Evolutionary conservation across 2,797 vertebrate species (phyloP).

Genomic region (Spondyliosoma cantharus): DNA sequence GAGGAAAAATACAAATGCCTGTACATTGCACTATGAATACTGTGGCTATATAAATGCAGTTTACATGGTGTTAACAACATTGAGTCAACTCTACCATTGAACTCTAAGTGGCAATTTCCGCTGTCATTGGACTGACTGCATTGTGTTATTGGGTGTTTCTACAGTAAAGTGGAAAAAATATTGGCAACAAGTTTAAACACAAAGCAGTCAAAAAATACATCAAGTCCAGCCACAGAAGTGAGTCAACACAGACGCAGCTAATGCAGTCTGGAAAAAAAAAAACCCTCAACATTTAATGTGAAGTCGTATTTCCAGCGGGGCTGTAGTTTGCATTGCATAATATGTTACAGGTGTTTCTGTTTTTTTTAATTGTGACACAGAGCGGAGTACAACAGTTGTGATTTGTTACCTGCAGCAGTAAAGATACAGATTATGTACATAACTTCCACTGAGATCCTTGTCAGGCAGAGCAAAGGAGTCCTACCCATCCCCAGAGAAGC

Average conservation of each 20-base stretch:
- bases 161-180: not conserved
- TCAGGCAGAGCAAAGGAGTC: constrained; percentile 76
- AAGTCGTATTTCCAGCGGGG: not conserved
- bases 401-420: constrained; percentile 30
- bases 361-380: constrained; percentile 7
- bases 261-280: not conserved
- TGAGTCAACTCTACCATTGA: not conserved
- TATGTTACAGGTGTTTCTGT: constrained; percentile 10
- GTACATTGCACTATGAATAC: not conserved
- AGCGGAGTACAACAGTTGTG: constrained; percentile 7
- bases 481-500: constrained; percentile 81
- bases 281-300: not conserved
- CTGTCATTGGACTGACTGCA: not conserved
- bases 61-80: not conserved
- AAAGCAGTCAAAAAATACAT: not conserved
- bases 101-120: not conserved
- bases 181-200: not conserved
- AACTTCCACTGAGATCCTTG: constrained; percentile 62
- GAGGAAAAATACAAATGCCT: not conserved
- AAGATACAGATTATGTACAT: constrained; percentile 38
- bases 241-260: constrained; percentile 1
- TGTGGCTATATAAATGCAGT: not conserved
- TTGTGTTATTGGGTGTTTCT: not conserved
- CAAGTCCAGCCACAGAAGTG: not conserved
- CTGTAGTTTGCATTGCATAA: constrained; percentile 11